Base-by-base conservation (phyloP, 37 sponge, comb jelly and placozoan species). In the Agelas oroides region DNA sequence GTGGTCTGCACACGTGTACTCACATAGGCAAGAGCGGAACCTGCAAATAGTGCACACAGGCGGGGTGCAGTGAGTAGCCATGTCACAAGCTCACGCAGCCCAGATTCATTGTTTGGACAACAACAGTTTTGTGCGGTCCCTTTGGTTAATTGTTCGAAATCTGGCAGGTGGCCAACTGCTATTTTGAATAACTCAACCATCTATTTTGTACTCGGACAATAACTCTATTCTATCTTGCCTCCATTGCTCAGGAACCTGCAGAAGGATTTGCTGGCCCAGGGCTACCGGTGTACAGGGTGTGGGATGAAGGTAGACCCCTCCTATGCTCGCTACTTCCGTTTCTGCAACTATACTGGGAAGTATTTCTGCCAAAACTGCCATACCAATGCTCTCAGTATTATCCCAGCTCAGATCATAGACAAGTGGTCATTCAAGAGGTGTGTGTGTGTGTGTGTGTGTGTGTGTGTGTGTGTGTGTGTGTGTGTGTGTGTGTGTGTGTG, bases 331-430 rank as follows among this genome's bases (percentile, higher is more conserved):
- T 70, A 74, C 59, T 97, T 95, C 75, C 80, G 96, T 18, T 97
- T 94, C 67, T 99, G 99, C 64, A 66, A 97, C 73, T 99, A 99
- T 85, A 75, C 86, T n/a, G 97, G 97, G 15, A 94, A 91, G 56
- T 99, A 99, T 66, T 99, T 99, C 90, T 99, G 99, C 36, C 92
- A 90, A 64, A 97, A 85, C 39, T 99, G 99, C 67, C 97, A 97
- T 61, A 76, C 84, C 53, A 90, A 89, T 59, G 55, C 85, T 27
- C 71, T 74, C 33, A 55, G 80, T 35, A 31, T 87, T 25, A 76
- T 99, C 24, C 99, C 99, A 0, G 97, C 95, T 27, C 70, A 90
- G 37, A 79, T 99, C 33, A 70, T 99, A 19, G 80, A 92, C 15
- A 67, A 88, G 23, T 99, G 99, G 99, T 91, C 91, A 59, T 99